Evolutionary conservation across 2,888 invertebrate species (phyloP), one percentile per base, ranked within the genome.

Genomic region (Leptarthrus brevirostris): DNA sequence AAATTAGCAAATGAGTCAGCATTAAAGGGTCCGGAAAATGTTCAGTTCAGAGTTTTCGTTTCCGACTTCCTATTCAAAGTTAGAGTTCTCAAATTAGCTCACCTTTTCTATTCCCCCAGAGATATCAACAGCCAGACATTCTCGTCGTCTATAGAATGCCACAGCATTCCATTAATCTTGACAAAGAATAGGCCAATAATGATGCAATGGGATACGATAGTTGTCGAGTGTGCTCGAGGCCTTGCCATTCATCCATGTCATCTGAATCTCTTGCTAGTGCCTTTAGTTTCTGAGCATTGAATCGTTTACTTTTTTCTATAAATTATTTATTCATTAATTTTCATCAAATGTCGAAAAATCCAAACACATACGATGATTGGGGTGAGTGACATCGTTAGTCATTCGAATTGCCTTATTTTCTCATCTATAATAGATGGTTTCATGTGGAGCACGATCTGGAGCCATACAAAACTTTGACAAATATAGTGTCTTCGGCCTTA

Each of bases 321-420:
- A 40, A 40, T 40, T 40, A 40, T 40, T 40, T 12, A 40, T 40
- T 40, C 40, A 40, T 40, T 40, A 40, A 40, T 40, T 40, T 40
- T 12, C 40, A 40, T 40, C 40, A 40, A 40, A 40, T 40, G 40
- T 40, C 40, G 40, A 40, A 40, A 40, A 40, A 12, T 40, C 40
- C 8, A 40, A 40, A 40, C 40, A n/a, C 2, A 40, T 40, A 40
- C 40, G 40, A 40, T 40, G 40, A 40, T 12, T 40, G 40, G 40
- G 2, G 40, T 40, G 40, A 40, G 40, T 40, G 40, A 40, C 40
- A 40, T 40, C 40, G 2, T 40, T 40, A 40, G 40, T 40, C 40
- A 40, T 40, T 40, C 40, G 0, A 40, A n/a, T 40, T 40, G 30
- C 4, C 30, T 5, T 30, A 30, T 30, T 5, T 3, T 30, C 3